Conservation (phyloP, 2,888 invertebrate species). For the Pyralis farinalis region DNA sequence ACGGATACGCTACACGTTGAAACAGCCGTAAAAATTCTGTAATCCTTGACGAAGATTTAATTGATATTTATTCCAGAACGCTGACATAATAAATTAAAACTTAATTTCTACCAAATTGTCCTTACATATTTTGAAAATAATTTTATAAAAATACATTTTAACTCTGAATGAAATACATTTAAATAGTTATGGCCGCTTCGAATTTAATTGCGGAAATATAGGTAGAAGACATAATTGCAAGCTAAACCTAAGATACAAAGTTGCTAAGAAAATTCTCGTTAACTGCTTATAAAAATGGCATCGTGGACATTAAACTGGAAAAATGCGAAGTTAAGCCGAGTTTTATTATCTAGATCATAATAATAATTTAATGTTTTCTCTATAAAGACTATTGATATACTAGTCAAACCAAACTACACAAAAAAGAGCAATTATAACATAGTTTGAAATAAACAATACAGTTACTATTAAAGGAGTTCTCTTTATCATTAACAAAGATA, state of each 20-base stretch:
- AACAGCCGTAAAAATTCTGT: not conserved
- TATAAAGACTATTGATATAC: not conserved
- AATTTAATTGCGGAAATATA: too few relatives aligned
- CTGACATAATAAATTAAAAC: not conserved
- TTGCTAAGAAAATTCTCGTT: too few relatives aligned
- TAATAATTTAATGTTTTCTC: not conserved
- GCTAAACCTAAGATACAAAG: too few relatives aligned
- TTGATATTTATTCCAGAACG: constrained; percentile 7
- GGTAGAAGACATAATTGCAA: too few relatives aligned
- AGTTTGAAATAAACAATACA: too few relatives aligned
- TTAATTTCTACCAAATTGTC: not conserved
- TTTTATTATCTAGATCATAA: not conserved
- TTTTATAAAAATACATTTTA: not conserved
- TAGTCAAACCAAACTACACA: not conserved
- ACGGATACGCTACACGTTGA: too few relatives aligned
- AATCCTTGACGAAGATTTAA: constrained; percentile 4
- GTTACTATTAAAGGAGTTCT: too few relatives aligned
- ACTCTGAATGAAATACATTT: too few relatives aligned
- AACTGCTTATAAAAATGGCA: not conserved
- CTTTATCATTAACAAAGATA: not conserved
- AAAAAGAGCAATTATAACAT: not conserved
- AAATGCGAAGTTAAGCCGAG: not conserved
- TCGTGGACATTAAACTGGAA: not conserved
- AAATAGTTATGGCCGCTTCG: too few relatives aligned
- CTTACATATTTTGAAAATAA: not conserved